phyloP scores from a whole-genome alignment of 53 echinoderm and acorn worm species.

The Astropecten irregularis region DNA sequence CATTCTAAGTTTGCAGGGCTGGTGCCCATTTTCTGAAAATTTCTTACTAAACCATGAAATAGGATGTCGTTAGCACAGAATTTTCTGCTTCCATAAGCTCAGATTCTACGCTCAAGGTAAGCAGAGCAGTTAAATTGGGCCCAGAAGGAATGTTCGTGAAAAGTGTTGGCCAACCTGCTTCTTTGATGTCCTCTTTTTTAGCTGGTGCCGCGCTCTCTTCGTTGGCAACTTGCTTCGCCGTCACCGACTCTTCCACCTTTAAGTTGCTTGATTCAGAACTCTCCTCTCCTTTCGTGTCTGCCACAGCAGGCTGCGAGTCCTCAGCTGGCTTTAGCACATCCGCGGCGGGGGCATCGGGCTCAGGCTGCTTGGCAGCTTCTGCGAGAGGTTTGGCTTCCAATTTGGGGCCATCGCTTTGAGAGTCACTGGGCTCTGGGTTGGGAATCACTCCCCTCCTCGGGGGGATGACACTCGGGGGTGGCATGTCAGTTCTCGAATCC shows the following conservation, averaged over 20 bases:
- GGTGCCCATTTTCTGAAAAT: too few relatives aligned
- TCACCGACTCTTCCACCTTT: not conserved
- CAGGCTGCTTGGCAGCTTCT: conserved; percentile 47
- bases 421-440: conserved; percentile 27
- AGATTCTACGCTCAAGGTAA: too few relatives aligned
- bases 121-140: too few relatives aligned
- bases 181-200: not conserved
- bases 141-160: too few relatives aligned
- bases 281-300: not conserved
- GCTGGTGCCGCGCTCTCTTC: not conserved
- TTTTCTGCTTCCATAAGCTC: too few relatives aligned
- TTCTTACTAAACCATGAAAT: too few relatives aligned
- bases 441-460: conserved; percentile 16
- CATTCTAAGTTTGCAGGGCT: too few relatives aligned
- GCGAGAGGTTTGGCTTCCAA: not conserved
- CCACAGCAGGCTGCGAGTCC: not conserved
- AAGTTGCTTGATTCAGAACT: not conserved
- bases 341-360: not conserved
- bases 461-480: conserved; percentile 9
- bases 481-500: conserved; percentile 44
- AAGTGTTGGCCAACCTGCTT: conserved; percentile 8
- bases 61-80: too few relatives aligned
- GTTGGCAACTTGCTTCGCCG: not conserved
- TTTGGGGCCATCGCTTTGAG: conserved; percentile 1
- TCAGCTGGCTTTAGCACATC: conserved; percentile 6